Percentiles rank a stretch among this genome's conserved stretches.
Conservation (phyloP, 2,113 vertebrate genomes). For the Apodemus speciosus region DNA sequence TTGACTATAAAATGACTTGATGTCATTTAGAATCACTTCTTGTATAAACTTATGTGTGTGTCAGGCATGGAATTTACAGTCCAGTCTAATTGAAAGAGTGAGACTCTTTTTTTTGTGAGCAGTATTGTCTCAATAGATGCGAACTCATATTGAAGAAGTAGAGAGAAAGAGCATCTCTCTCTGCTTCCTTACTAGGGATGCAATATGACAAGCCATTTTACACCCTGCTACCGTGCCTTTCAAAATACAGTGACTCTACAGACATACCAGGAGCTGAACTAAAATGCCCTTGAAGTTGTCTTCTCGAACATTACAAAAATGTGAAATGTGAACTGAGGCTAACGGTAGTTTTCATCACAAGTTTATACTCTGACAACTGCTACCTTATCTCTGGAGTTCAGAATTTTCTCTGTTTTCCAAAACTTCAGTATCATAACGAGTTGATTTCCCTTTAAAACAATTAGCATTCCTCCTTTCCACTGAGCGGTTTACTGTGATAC, state of each 20-base stretch:
- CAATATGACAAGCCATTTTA: neutral
- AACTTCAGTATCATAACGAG: no score
- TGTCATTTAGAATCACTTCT: neutral
- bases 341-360: neutral
- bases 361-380: neutral
- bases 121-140: neutral
- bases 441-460: neutral
- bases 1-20: no score
- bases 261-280: neutral
- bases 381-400: neutral
- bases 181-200: neutral
- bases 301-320: neutral
- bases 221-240: no score
- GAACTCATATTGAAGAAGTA: no score
- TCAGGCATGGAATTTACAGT: neutral
- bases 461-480: rapidly evolving
- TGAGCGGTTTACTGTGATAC: neutral
- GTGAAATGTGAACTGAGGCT: neutral
- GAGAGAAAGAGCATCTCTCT: neutral
- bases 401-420: neutral
- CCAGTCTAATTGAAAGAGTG: neutral
- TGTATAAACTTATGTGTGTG: neutral
- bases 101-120: neutral
- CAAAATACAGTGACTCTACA: neutral
- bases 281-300: no score